Evolutionary conservation across 2,113 vertebrate genomes (phyloP), one percentile per base, ranked within the genome.

Genomic region (Larimichthys crocea): DNA sequence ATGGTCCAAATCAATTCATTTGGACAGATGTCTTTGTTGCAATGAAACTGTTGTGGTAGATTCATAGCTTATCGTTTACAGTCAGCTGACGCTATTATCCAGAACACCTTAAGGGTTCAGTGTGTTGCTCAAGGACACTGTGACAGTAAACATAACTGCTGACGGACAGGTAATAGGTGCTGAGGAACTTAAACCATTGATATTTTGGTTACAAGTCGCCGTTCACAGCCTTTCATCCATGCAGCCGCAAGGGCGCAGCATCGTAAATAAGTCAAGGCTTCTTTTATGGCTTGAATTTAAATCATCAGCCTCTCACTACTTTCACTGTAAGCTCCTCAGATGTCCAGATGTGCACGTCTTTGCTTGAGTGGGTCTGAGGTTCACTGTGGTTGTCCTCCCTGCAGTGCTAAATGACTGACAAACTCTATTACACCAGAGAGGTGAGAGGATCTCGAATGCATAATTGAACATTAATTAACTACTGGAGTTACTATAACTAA

Each of bases 1-100:
- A 60, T 3, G 44, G 76, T 87, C 89, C 86, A 92, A 88, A 80
- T 92, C 86, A 85, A 79, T 93, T 91, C 68, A 86, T 86, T 87
- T 89, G 83, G 80, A 84, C 87, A 89, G 84, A 88, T 87, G 82
- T 90, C 86, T 87, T 81, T 79, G 79, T 81, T 77, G 84, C 86
- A 77, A 68, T 81, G 82, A 88, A 86, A 80, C 62, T 71, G 84
- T 73, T 74, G 79, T 60, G 59, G 69, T 76, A 52, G 81, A 86
- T 88, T 88, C 89, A 88, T 79, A 50, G 89, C 85, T 64, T 61
- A 17, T 61, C 69, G 52, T 87, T 89, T 86, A 80, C 78, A 65
- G 75, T 80, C 14, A 82, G 78, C 50, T 11, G 69, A 75, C 2
- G 55, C 69, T 48, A 22, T 72, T 61, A 80, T 74, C 49, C 78